These are phyloP conservation scores for Drosophila seguyi DNA, from an alignment of 1,140 invertebrate genomes.

Conservation along the genomic window DNA sequence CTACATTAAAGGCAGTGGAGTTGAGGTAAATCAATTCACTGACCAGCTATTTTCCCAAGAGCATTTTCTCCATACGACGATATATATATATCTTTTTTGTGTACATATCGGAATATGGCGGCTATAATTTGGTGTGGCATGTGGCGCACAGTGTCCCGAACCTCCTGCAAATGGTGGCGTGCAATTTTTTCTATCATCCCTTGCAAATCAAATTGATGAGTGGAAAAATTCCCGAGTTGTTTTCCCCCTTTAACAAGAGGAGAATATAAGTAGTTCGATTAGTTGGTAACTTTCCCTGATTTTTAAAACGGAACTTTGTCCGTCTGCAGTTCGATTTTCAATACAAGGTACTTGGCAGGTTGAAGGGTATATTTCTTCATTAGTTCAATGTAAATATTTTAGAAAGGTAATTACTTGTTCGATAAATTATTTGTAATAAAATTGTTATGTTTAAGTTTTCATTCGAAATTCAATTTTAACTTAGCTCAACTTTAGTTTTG, in stretches of 20 bases:
- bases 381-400: no score
- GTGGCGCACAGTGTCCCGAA: constrained; percentile 5
- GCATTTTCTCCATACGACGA: constrained; percentile 22
- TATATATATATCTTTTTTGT: constrained; percentile 6
- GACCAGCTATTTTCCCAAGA: constrained; percentile 30
- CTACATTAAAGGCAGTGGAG: constrained; percentile 40
- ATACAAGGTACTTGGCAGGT: background rate
- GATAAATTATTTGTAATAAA: background rate
- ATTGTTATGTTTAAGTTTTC: no score
- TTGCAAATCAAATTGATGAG: constrained; percentile 13
- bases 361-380: background rate
- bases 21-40: constrained; percentile 57
- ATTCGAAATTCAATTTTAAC: background rate
- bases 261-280: background rate
- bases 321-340: constrained; percentile 1
- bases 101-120: constrained; percentile 12
- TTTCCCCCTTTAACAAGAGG: background rate
- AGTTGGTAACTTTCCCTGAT: background rate
- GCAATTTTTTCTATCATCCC: constrained; percentile 25
- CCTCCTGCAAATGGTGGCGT: background rate
- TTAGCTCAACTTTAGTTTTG: background rate
- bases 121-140: constrained; percentile 31
- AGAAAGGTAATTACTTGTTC: no score
- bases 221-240: constrained; percentile 8
- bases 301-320: background rate